phyloP scores from a whole-genome alignment of 1,140 invertebrate species.

The Hylaeus volcanicus region DNA sequence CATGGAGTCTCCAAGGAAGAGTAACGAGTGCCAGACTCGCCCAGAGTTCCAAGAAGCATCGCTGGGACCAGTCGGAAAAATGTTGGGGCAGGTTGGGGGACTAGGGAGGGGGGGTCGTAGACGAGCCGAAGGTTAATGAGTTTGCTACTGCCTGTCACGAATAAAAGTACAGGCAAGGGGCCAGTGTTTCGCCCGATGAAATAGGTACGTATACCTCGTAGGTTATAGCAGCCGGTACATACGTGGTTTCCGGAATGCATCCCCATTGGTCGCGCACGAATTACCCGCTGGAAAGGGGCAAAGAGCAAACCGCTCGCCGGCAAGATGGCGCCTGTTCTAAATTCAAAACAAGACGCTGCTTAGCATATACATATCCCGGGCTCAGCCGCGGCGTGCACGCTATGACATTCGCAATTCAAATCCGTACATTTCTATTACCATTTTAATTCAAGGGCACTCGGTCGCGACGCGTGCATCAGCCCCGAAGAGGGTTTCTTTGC shows the following conservation, averaged over 20 bases:
- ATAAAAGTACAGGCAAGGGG: constrained; percentile 50
- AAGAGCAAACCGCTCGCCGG: constrained; percentile 76
- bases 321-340: constrained; percentile 80
- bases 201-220: constrained; percentile 55
- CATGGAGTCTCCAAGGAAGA: no score
- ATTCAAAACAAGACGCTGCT: constrained; percentile 80
- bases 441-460: constrained; percentile 71
- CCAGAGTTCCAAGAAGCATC: neutral
- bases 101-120: constrained; percentile 32
- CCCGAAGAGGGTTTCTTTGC: constrained; percentile 9
- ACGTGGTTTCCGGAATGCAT: constrained; percentile 72
- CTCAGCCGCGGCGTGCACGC: constrained; percentile 71
- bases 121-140: constrained; percentile 64
- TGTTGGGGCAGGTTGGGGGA: neutral
- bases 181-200: constrained; percentile 48
- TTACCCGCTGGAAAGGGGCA: constrained; percentile 72
- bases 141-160: constrained; percentile 64
- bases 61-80: neutral
- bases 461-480: constrained; percentile 51
- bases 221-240: constrained; percentile 52
- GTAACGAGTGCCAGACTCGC: neutral
- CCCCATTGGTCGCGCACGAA: constrained; percentile 73
- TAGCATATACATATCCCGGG: constrained; percentile 78
- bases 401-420: constrained; percentile 81
- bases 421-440: constrained; percentile 80